These are phyloP conservation scores for Tachina lurida DNA, from an alignment of 2,888 invertebrate genomes.

Conservation along the genomic window DNA sequence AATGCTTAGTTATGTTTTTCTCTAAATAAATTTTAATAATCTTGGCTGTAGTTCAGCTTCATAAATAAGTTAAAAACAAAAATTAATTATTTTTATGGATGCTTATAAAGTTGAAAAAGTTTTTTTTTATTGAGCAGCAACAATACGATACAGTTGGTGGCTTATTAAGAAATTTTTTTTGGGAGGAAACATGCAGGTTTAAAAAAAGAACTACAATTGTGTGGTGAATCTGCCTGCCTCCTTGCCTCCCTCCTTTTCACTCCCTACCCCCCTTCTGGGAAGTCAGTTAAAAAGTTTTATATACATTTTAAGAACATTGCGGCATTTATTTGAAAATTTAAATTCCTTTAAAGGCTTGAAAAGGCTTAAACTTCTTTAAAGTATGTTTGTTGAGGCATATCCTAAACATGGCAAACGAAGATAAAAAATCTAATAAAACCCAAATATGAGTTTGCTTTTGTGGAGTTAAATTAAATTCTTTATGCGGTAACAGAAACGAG, in stretches of 20 bases:
- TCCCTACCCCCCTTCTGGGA: too few species aligned
- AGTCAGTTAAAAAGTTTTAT: too few species aligned
- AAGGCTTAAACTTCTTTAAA: slow-evolving; percentile 20
- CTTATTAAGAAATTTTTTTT: too few species aligned
- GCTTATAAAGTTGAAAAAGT: background rate
- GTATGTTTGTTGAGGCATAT: slow-evolving; percentile 16
- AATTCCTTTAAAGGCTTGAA: slow-evolving; percentile 1
- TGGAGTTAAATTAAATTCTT: slow-evolving; percentile 50
- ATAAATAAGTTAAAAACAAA: slow-evolving; percentile 39
- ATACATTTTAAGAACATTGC: too few species aligned
- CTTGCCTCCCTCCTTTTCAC: too few species aligned
- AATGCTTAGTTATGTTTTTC: background rate
- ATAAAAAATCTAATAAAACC: slow-evolving; percentile 30
- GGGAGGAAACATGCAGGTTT: too few species aligned
- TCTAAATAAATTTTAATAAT: slow-evolving; percentile 23
- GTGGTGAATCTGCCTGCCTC: too few species aligned
- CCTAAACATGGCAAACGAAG: background rate
- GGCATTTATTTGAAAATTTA: background rate
- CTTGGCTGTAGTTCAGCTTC: slow-evolving; percentile 28
- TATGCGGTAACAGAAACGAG: slow-evolving; percentile 10
- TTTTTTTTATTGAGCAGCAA: slow-evolving; percentile 8
- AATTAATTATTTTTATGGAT: slow-evolving; percentile 48
- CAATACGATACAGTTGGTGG: too few species aligned
- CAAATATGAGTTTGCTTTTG: slow-evolving; percentile 25
- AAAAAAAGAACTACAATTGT: too few species aligned